Percentiles rank a stretch among this genome's conserved stretches.
phyloP scores from a whole-genome alignment of 2,888 invertebrate species.

The Aleiodes leptofemur region DNA sequence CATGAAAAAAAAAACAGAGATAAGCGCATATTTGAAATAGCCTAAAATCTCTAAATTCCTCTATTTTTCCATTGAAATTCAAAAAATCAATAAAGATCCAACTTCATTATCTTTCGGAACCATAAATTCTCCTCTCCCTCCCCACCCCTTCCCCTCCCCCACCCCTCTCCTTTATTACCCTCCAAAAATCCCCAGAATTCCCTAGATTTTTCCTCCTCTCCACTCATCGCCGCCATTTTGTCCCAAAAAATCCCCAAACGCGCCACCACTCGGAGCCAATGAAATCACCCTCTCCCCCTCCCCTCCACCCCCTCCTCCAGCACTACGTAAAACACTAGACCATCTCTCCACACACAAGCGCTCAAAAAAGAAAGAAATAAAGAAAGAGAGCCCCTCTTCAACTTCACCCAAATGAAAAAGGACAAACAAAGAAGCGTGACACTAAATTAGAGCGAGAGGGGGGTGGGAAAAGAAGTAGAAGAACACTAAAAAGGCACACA shows the following conservation, averaged over 20 bases:
- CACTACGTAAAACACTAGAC: conserved; percentile 29
- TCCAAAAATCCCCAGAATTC: neutral
- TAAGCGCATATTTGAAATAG: too few species aligned
- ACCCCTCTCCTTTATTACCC: neutral
- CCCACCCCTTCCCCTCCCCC: neutral
- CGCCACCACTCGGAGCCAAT: neutral
- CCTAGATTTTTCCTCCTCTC: neutral
- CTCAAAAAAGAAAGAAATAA: too few species aligned
- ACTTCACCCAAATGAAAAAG: conserved; percentile 2
- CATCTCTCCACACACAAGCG: neutral
- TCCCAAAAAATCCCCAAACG: neutral
- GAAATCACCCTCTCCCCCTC: too few species aligned
- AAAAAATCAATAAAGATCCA: too few species aligned
- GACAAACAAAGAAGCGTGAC: conserved; percentile 4
- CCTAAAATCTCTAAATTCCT: too few species aligned
- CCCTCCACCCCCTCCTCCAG: too few species aligned
- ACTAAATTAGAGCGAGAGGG: conserved; percentile 18
- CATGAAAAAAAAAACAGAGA: too few species aligned
- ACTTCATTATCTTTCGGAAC: too few species aligned
- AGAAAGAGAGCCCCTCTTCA: too few species aligned
- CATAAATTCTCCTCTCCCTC: too few species aligned
- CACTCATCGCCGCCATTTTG: neutral
- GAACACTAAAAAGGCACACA: conserved; percentile 14
- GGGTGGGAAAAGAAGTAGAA: neutral
- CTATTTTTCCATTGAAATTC: too few species aligned